phyloP scores from a whole-genome alignment of 2,888 invertebrate species.

The Octonoba sinensis region DNA sequence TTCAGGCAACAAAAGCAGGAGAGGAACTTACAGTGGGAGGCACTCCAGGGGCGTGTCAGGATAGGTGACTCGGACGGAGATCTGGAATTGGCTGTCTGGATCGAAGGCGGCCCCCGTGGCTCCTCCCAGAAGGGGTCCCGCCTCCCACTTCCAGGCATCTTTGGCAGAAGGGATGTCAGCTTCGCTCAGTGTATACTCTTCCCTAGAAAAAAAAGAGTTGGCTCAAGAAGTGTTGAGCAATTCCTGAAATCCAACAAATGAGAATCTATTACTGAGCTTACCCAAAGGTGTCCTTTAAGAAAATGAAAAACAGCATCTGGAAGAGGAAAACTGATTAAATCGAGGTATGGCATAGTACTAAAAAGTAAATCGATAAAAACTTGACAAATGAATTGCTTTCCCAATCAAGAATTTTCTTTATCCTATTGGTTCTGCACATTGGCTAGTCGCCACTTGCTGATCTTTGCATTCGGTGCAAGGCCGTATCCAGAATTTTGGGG shows the following conservation, averaged over 20 bases:
- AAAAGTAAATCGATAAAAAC: too few species aligned
- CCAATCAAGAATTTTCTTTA: too few species aligned
- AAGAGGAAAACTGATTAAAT: too few species aligned
- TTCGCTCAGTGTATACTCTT: conserved; percentile 14
- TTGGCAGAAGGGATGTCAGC: conserved; percentile 75
- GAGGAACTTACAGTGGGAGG: conserved; percentile 73
- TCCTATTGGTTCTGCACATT: too few species aligned
- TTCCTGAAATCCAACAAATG: neutral
- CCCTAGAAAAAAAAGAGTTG: conserved; percentile 22
- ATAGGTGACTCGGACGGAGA: conserved; percentile 73
- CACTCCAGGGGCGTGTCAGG: conserved; percentile 76
- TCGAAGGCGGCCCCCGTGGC: conserved; percentile 71
- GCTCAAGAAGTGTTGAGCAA: too few species aligned
- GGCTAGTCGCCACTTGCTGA: too few species aligned
- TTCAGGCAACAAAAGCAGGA: neutral
- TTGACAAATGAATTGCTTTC: too few species aligned
- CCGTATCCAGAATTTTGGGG: too few species aligned
- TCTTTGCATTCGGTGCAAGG: too few species aligned
- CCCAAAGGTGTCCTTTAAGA: conserved; percentile 41
- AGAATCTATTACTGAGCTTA: conserved; percentile 1
- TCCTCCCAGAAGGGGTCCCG: conserved; percentile 76
- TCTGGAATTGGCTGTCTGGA: conserved; percentile 70
- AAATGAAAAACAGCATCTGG: conserved; percentile 28
- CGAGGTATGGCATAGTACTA: too few species aligned
- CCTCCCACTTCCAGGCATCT: conserved; percentile 84